These are phyloP conservation scores for Anser cygnoides DNA, from an alignment of 2,113 vertebrate species.

Conservation along the genomic window DNA sequence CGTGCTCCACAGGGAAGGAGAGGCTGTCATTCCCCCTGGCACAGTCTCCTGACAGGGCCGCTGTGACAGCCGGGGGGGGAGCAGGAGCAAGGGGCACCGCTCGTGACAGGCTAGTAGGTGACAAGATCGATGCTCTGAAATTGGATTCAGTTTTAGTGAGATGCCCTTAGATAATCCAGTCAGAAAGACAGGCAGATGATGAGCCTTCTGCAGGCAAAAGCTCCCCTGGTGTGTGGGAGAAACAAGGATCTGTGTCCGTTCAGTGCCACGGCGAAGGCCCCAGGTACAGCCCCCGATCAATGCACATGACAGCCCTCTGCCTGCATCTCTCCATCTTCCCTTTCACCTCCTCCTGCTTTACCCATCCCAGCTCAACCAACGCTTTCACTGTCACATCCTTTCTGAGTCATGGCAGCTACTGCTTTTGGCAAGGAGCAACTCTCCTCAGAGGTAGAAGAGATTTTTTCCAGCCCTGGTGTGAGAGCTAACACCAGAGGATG, in stretches of 20 bases:
- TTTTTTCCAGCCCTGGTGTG: background rate
- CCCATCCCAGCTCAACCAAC: rapidly evolving
- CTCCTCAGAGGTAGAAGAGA: background rate
- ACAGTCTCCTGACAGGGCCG: background rate
- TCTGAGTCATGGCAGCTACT: rapidly evolving
- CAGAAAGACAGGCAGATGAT: background rate
- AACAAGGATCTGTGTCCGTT: background rate
- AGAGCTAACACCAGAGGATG: background rate
- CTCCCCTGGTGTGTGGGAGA: background rate
- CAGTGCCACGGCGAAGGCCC: background rate
- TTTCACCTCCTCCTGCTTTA: background rate
- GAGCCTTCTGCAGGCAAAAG: background rate
- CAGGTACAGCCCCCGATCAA: rapidly evolving
- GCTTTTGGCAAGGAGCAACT: background rate
- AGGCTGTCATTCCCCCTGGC: background rate
- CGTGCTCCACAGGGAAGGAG: background rate
- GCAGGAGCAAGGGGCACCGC: background rate
- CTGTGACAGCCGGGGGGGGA: background rate
- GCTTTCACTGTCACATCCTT: background rate
- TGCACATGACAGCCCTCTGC: background rate
- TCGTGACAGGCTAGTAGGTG: background rate
- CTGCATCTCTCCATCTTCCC: background rate
- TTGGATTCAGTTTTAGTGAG: conserved; percentile 13
- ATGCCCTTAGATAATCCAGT: conserved; percentile 20
- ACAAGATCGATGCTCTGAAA: conserved; percentile 1